Evolutionary conservation across 2,113 vertebrate species (phyloP).

Genomic region (Carollia perspicillata): DNA sequence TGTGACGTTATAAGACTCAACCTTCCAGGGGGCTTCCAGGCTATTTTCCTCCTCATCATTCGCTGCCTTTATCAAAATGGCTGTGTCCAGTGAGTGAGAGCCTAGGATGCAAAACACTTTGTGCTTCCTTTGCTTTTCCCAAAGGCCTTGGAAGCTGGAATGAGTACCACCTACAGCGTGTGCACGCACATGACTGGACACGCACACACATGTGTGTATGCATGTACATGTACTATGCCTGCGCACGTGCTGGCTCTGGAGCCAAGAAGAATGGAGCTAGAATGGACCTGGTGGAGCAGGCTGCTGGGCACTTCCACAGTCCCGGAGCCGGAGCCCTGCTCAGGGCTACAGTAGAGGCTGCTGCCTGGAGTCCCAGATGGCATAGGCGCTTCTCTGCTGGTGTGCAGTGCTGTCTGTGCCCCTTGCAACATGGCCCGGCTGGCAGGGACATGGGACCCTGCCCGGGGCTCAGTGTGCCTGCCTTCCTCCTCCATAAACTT

Average conservation of each 20-base stretch:
- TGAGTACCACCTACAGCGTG: not conserved
- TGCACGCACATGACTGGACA: no score
- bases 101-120: not conserved
- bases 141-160: not conserved
- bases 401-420: fast-evolving
- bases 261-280: not conserved
- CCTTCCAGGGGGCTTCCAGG: no score
- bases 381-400: not conserved
- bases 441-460: fast-evolving
- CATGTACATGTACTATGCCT: not conserved
- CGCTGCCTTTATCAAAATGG: not conserved
- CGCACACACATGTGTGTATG: fast-evolving
- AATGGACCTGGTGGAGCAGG: not conserved
- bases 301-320: not conserved
- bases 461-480: not conserved
- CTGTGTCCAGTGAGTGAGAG: not conserved
- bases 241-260: not conserved
- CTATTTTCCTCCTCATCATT: not conserved
- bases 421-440: not conserved
- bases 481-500: not conserved
- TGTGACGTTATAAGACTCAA: no score
- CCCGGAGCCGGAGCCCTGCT: not conserved
- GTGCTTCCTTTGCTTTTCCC: not conserved
- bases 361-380: not conserved
- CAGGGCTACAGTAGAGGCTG: not conserved